Base-by-base conservation (phyloP, 2,888 invertebrate genomes). In the Tryphoninae sp. region DNA sequence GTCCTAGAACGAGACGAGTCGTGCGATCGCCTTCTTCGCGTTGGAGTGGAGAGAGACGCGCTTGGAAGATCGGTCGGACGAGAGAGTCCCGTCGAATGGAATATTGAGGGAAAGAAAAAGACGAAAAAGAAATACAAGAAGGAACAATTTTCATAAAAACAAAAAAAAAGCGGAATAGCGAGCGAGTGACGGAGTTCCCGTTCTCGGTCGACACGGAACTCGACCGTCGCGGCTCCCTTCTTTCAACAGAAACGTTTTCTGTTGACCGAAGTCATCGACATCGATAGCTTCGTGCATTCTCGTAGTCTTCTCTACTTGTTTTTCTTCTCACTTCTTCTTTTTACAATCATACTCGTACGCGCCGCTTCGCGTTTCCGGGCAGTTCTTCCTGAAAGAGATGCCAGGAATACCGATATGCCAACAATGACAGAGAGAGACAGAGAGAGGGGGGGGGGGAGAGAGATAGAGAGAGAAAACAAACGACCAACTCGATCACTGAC, bases 1-100 rank as follows among this genome's bases (percentile, higher is more conserved):
- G 88, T 85, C 84, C 88, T 83, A 88, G 87, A 89, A 89, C 88
- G 84, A 83, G 87, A 84, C 88, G 82, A 86, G 88, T 78, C 75
- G 68, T 13, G 67, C 40, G 33, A 42, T 58, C 75, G 58, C 58
- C 65, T 65, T 67, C 26, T n/a, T 51, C 19, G 67, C 19, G 45
- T 49, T 26, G 67, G 65, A 58, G 16, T 19, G 51, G 51, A 13
- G 51, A 13, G 55, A 65, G 75, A 75, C 65, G 75, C 64, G 55
- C 49, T 53, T 23, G 45, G 53, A 68, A 72, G 72, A 77, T 77
- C 45, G 62, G 80, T 81, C 69, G 51, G 19, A 22, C 65, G 77
- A 68, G 81, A 81, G 81, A 77, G 73, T 73, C 58, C 69, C 51
- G 33, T 26, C 67, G 26, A 74, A 74, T 68, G 69, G 53, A 62